These are phyloP conservation scores for Stichodactyla mertensii DNA, from an alignment of 64 coral and sea anemone species.

Conservation along the genomic window DNA sequence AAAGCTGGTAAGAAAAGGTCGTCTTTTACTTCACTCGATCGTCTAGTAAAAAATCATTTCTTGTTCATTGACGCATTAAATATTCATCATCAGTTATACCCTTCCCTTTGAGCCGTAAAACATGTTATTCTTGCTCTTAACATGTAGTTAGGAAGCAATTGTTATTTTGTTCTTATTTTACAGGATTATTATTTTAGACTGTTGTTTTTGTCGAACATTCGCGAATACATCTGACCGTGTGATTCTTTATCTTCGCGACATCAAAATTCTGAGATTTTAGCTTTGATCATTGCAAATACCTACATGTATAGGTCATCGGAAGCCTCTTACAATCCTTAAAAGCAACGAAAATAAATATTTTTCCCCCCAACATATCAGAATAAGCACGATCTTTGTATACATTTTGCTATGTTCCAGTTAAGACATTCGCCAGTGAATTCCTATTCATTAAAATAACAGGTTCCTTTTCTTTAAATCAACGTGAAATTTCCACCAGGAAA, in stretches of 20 bases:
- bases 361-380: neutral
- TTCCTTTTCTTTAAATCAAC: neutral
- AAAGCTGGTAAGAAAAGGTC: conserved; percentile 58
- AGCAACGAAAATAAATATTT: neutral
- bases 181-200: neutral
- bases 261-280: neutral
- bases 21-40: conserved; percentile 31
- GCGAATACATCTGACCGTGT: neutral
- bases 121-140: neutral
- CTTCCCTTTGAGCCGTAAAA: conserved; percentile 19
- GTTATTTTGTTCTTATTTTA: neutral
- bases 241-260: conserved; percentile 1
- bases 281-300: conserved; percentile 2
- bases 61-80: conserved; percentile 36
- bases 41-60: conserved; percentile 31
- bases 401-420: conserved; percentile 1
- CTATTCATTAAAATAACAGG: neutral
- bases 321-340: neutral
- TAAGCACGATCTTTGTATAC: neutral
- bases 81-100: conserved; percentile 49
- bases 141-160: neutral
- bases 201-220: conserved; percentile 2
- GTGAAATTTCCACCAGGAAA: neutral
- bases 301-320: neutral
- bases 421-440: neutral